Conservation (phyloP, 2,888 invertebrate species). For the Villa cingulata region DNA sequence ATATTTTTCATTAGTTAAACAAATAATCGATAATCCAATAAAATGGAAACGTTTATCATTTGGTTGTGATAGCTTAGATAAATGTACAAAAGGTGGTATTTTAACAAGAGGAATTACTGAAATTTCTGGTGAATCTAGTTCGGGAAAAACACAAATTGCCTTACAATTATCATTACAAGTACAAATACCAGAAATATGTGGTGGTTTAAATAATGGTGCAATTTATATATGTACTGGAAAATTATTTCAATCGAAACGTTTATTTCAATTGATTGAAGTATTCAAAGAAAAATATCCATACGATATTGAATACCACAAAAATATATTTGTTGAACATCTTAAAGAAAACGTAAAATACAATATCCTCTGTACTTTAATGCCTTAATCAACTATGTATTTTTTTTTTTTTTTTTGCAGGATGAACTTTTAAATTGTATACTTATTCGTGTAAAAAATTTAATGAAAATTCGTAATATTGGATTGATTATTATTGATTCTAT, state of each 20-base stretch:
- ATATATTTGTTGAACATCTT: conserved; percentile 53
- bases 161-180: conserved; percentile 55
- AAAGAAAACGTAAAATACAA: conserved; percentile 37
- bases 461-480: conserved; percentile 41
- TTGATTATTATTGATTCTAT: conserved; percentile 61
- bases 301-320: conserved; percentile 39
- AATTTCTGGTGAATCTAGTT: conserved; percentile 55
- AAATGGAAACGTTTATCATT: conserved; percentile 29
- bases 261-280: conserved; percentile 41
- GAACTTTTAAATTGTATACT: conserved; percentile 42
- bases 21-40: conserved; percentile 7
- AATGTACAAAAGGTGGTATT: conserved; percentile 49
- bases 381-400: too few relatives aligned
- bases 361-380: too few relatives aligned
- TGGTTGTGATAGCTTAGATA: conserved; percentile 47
- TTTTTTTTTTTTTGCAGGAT: conserved; percentile 31
- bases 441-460: conserved; percentile 40
- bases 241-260: conserved; percentile 53
- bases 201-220: conserved; percentile 44
- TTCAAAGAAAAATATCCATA: conserved; percentile 29
- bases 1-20: not conserved
- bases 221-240: conserved; percentile 62
- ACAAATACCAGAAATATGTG: conserved; percentile 40
- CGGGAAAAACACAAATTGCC: conserved; percentile 64
- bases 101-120: conserved; percentile 54